Evolutionary conservation across 2,113 vertebrate species (phyloP), one percentile per base, ranked within the genome.

Genomic region (Artemisiospiza belli): DNA sequence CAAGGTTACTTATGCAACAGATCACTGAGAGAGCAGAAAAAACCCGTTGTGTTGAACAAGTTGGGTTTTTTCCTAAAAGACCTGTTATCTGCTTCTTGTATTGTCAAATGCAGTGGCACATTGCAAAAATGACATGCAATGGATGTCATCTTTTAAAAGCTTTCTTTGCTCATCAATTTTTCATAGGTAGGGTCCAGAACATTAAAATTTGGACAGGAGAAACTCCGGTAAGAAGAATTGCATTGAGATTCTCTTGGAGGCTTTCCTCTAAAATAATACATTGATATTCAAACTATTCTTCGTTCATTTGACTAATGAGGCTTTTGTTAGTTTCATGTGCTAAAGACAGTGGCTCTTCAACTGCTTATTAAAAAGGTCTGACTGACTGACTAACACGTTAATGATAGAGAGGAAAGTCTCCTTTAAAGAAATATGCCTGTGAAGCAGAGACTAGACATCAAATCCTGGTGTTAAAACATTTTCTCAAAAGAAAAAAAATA

Each of bases 241-340:
- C 66, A 93, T 44, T 95, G 82, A 96, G 59, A 93, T 95, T 97
- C 92, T 93, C 39, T 83, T 94, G 63, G 72, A 95, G 61, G 15
- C 7, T 91, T 92, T 88, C 47, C 90, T 83, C 78, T 96, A 95
- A 94, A 96, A 66, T 83, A 92, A 92, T 93, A n/a, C 79, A 92
- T 92, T 95, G 68, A 92, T 94, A 93, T 96, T 97, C 93, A 92
- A 92, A 55, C 31, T 89, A 57, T 85, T 92, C 96, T 96, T 97
- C 94, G 51, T 95, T 96, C 85, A 92, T 80, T 88, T 95, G 82
- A 92, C 81, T 96, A 97, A 92, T 86, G 89, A 96, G 86, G 58
- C 83, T 97, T 96, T 95, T 96, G 88, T 96, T 97, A 91, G 92
- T 96, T 97, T 97, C 85, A 68, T 96, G 77, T 79, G 68, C 63